Evolutionary conservation across 64 coral and sea anemone species (phyloP), one percentile per base, ranked within the genome.

Genomic region (Catalaphyllia jardinei): DNA sequence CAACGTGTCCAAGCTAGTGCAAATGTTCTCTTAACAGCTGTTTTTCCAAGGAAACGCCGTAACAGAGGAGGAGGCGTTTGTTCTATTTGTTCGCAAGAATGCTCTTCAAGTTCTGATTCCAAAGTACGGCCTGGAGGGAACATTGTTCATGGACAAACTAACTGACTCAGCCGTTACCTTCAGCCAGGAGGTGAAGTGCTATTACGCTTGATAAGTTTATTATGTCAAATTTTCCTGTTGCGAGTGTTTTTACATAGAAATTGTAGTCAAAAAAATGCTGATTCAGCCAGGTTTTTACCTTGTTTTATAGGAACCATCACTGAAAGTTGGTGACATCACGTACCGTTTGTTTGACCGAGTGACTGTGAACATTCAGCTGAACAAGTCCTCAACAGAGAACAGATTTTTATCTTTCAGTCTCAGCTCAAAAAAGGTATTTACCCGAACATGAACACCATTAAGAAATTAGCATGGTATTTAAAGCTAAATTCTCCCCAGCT

Each of bases 41-140:
- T 89, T 99, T 84, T 99, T 99, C 86, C 92, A 94, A 31, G 93
- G 91, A 62, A 87, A 93, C 31, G 94, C 89, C 51, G 83, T 83
- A 35, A 88, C 87, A 29, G 85, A 93, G 52, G 91, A 95, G 29
- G 94, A 96, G 65, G 97, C 93, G 13, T 99, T 95, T 51, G 91
- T 99, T 31, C 67, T 99, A 59, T 95, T 99, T 74, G 90, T 99
- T 29, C 90, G 97, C 11, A 99, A 99, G 78, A 99, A 99, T 89
- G 97, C 97, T 1, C 60, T 99, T 9, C 97, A 95, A 85, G 77
- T 99, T 74, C 72, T 99, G 69, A 93, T 99, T 29, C 97, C 97
- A n/a, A 99, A 99, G 65, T 99, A 93, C 61, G 97, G 97, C 10
- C 91, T 99, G 25, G 93, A 99, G 77, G 97, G 97, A 86, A 99